Conservation (phyloP, 2,888 invertebrate species). For the Zhengitettix transpicula region DNA sequence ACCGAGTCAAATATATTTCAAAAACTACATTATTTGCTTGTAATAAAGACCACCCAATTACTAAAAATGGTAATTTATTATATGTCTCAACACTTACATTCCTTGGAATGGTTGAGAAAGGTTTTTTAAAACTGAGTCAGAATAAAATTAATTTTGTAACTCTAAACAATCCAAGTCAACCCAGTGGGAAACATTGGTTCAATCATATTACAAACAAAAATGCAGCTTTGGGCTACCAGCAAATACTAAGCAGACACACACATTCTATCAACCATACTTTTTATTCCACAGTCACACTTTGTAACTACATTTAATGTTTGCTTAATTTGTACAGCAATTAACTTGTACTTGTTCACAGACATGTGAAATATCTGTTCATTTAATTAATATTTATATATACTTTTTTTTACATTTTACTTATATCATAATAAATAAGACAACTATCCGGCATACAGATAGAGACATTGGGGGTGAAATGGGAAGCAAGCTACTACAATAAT, state of each 20-base stretch:
- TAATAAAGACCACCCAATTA: background rate
- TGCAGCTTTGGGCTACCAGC: slow-evolving; percentile 7
- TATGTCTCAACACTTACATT: too few species aligned
- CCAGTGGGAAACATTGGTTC: too few species aligned
- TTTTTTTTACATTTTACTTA: background rate
- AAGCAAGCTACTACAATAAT: slow-evolving; percentile 6
- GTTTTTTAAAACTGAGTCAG: too few species aligned
- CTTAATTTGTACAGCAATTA: slow-evolving; percentile 13
- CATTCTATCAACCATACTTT: slow-evolving; percentile 5
- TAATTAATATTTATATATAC: slow-evolving; percentile 1
- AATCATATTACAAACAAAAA: slow-evolving; percentile 4
- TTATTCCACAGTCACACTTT: slow-evolving; percentile 3
- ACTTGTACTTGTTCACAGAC: slow-evolving; percentile 14
- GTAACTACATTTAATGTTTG: slow-evolving; percentile 6
- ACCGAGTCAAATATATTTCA: slow-evolving; percentile 4
- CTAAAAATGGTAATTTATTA: background rate
- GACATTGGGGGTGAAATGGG: slow-evolving; percentile 6
- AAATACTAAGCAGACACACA: slow-evolving; percentile 7
- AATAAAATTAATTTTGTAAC: too few species aligned
- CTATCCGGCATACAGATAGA: slow-evolving; percentile 6
- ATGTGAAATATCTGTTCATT: slow-evolving; percentile 5
- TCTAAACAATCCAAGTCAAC: too few species aligned
- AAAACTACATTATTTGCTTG: slow-evolving; percentile 2
- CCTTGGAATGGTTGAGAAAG: too few species aligned
- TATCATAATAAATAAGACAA: slow-evolving; percentile 4